Evolutionary conservation across 2,113 vertebrate species (phyloP), one percentile per base, ranked within the genome.

Genomic region (Corydoras maculifer): DNA sequence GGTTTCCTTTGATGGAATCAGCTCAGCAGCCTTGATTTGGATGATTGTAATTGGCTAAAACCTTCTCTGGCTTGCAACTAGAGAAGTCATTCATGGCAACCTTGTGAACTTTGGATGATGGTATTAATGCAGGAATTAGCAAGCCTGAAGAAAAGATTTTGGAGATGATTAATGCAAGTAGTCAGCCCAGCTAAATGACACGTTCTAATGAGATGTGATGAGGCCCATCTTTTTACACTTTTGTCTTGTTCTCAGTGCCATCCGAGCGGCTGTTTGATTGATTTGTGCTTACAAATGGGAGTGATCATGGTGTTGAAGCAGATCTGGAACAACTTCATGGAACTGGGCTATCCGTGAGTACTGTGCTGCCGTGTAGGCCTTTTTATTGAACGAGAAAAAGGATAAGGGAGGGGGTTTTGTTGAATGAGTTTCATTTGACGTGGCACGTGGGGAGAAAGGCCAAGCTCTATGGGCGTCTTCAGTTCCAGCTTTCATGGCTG

Each of bases 241-340:
- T 65, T 48, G 76, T 43, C 48, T 0, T 75, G 83, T 77, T 53
- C 2, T 78, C 84, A 98, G 96, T 99, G 97, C 82, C 95, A 99
- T 74, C 96, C 97, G 0, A 99, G 97, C 57, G 97, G 97, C 79
- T 99, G 97, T 76, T 87, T 99, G 84, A 98, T 99, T 85, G 97
- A 99, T 84, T 90, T 99, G n/a, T 99, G 97, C 74, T 88, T 98
- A 77, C 97, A 99, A 86, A 98, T 99, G 97, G 94, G 96, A 62
- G 94, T 99, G 63, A 98, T 99, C 79, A 98, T 99, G 95, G 94
- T 98, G 82, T 88, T 99, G 82, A 99, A 99, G 84, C 96, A 99
- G 82, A 97, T 98, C 88, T 99, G 96, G 96, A 98, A 98, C 84
- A 99, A 99, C 84, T 98, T 98, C 81, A 98, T 98, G 95, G 97